Conservation (phyloP, 2,797 vertebrate genomes). For the Macroramphosus scolopax region DNA sequence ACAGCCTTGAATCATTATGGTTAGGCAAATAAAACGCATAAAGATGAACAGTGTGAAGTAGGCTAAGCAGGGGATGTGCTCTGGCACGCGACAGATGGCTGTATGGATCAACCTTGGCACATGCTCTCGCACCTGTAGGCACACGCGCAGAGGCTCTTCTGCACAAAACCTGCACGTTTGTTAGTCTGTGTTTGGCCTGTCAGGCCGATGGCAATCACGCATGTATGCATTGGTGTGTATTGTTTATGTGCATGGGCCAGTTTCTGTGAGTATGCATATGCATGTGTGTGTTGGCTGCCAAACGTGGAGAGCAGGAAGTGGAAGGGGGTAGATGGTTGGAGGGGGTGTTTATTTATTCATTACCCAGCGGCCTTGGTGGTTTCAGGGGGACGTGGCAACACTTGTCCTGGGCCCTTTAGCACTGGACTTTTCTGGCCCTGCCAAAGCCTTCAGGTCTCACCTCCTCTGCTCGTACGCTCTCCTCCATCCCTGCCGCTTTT, state of each 20-base stretch:
- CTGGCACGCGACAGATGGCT: slow-evolving; percentile 23
- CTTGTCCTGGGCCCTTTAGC: slow-evolving; percentile 75
- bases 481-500: slow-evolving; percentile 21
- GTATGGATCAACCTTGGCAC: slow-evolving; percentile 21
- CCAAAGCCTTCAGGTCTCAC: slow-evolving; percentile 65
- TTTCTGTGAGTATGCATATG: slow-evolving; percentile 30
- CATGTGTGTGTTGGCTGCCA: slow-evolving; percentile 53
- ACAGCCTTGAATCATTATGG: slow-evolving; percentile 33
- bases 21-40: slow-evolving; percentile 31
- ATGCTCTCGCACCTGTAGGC: slow-evolving; percentile 28
- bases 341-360: slow-evolving; percentile 84
- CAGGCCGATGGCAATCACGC: slow-evolving; percentile 60
- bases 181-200: slow-evolving; percentile 40
- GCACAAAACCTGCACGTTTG: slow-evolving; percentile 36
- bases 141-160: slow-evolving; percentile 17
- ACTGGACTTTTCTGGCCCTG: slow-evolving; percentile 60
- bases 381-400: slow-evolving; percentile 77
- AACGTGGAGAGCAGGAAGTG: slow-evolving; percentile 65
- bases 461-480: slow-evolving; percentile 37
- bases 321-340: slow-evolving; percentile 77
- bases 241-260: slow-evolving; percentile 55
- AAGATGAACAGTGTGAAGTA: slow-evolving; percentile 21
- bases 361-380: slow-evolving; percentile 77
- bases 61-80: slow-evolving; percentile 13
- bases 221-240: slow-evolving; percentile 60